phyloP scores from a whole-genome alignment of 2,888 invertebrate species.

The Agrochola macilenta region DNA sequence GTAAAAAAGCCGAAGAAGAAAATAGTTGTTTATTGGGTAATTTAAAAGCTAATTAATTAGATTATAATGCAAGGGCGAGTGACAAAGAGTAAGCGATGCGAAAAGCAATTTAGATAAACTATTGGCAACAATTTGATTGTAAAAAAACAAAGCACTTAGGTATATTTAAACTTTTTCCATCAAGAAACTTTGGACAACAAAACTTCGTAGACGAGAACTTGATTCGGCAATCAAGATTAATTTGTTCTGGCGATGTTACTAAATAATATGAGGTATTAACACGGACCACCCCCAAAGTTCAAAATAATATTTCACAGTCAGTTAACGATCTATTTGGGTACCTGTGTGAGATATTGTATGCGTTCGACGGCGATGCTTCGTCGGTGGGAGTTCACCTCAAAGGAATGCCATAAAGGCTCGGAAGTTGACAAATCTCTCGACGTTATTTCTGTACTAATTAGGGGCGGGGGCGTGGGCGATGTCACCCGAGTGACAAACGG shows the following conservation, averaged over 20 bases:
- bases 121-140: constrained; percentile 61
- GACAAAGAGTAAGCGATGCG: constrained; percentile 46
- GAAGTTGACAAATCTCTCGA: constrained; percentile 89
- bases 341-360: constrained; percentile 73
- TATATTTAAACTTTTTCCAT: constrained; percentile 66
- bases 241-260: constrained; percentile 63
- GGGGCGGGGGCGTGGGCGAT: constrained; percentile 82
- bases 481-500: constrained; percentile 81
- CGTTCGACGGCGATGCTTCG: constrained; percentile 67
- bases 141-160: constrained; percentile 60
- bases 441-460: constrained; percentile 90
- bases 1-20: background rate
- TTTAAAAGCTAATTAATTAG: constrained; percentile 28
- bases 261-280: constrained; percentile 66
- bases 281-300: constrained; percentile 82
- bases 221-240: constrained; percentile 66
- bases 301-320: constrained; percentile 84
- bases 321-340: constrained; percentile 86
- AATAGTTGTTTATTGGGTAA: background rate
- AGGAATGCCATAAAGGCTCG: constrained; percentile 86
- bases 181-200: constrained; percentile 61
- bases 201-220: constrained; percentile 70
- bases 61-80: constrained; percentile 41
- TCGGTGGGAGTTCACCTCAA: constrained; percentile 79
- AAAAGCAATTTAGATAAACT: constrained; percentile 59